Conservation (phyloP, 2,888 invertebrate species). For the Cephus rjabovi region DNA sequence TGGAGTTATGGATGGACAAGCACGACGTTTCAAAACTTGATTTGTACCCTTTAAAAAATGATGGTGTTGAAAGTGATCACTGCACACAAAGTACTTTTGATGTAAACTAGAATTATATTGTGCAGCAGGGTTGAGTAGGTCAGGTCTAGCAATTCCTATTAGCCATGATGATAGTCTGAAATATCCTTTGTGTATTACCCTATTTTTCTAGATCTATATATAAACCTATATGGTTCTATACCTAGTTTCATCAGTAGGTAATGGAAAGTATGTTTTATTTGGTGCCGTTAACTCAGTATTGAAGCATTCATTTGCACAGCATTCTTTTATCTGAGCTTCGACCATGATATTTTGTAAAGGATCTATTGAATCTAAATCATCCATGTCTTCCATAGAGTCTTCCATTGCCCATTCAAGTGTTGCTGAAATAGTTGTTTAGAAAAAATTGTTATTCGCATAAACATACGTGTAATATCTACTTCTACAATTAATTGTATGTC, state of each 20-base stretch:
- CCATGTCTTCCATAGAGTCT: slow-evolving; percentile 10
- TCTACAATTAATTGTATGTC: not conserved
- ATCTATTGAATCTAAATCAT: slow-evolving; percentile 7
- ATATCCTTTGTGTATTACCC: not conserved
- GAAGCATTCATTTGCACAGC: slow-evolving; percentile 16
- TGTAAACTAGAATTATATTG: not conserved
- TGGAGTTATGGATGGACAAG: slow-evolving; percentile 9
- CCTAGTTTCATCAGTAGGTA: slow-evolving; percentile 26
- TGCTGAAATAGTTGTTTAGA: slow-evolving; percentile 14
- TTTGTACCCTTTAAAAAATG: slow-evolving; percentile 21
- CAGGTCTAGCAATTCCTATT: slow-evolving; percentile 19
- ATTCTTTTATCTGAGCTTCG: slow-evolving; percentile 15
- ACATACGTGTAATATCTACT: not conserved
- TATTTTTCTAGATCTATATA: not conserved
- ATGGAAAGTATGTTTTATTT: slow-evolving; percentile 25
- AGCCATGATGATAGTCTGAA: slow-evolving; percentile 23
- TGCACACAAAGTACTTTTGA: slow-evolving; percentile 14
- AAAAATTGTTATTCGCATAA: not conserved
- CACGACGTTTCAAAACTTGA: slow-evolving; percentile 15
- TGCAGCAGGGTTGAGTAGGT: slow-evolving; percentile 9
- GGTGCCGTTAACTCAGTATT: slow-evolving; percentile 19
- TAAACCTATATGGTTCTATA: slow-evolving; percentile 9
- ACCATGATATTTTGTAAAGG: slow-evolving; percentile 9
- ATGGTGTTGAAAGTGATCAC: slow-evolving; percentile 16
- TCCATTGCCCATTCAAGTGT: slow-evolving; percentile 18